phyloP scores from a whole-genome alignment of 2,797 vertebrate genomes.

The Notoglanidium macrostoma region DNA sequence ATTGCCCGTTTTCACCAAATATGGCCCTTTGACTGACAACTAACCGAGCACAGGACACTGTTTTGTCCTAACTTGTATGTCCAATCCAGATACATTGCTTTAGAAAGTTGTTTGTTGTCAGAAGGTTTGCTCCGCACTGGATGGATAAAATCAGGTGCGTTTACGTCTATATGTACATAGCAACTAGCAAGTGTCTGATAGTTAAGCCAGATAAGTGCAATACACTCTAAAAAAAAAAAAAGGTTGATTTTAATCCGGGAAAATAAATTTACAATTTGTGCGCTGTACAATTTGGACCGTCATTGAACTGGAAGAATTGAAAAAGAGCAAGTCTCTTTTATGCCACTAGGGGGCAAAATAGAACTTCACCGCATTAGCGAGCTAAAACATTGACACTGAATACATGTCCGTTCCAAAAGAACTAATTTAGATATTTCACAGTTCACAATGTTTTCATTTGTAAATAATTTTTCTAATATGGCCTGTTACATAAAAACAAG shows the following conservation, averaged over 20 bases:
- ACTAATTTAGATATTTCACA: not conserved
- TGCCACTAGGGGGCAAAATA: not conserved
- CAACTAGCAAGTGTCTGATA: not conserved
- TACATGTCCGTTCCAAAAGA: not conserved
- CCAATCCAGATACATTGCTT: not conserved
- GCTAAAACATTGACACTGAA: not conserved
- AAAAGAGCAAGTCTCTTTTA: not conserved
- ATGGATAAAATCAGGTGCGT: not conserved
- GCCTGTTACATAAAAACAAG: not conserved
- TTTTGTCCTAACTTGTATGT: not conserved
- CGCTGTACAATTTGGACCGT: not conserved
- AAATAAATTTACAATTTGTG: not conserved
- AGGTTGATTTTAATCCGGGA: not conserved
- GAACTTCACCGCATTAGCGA: not conserved
- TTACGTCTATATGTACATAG: slow-evolving; percentile 8
- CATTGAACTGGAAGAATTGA: not conserved
- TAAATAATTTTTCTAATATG: not conserved
- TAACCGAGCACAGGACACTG: not conserved
- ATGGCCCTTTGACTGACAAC: not conserved
- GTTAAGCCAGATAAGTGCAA: not conserved
- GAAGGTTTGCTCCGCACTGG: not conserved
- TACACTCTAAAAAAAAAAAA: too few relatives aligned
- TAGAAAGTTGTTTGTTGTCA: not conserved
- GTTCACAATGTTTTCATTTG: not conserved
- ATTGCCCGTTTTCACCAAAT: not conserved